Evolutionary conservation across 1,140 invertebrate genomes (phyloP), one percentile per base, ranked within the genome.

Genomic region (Heliconius melpomene): DNA sequence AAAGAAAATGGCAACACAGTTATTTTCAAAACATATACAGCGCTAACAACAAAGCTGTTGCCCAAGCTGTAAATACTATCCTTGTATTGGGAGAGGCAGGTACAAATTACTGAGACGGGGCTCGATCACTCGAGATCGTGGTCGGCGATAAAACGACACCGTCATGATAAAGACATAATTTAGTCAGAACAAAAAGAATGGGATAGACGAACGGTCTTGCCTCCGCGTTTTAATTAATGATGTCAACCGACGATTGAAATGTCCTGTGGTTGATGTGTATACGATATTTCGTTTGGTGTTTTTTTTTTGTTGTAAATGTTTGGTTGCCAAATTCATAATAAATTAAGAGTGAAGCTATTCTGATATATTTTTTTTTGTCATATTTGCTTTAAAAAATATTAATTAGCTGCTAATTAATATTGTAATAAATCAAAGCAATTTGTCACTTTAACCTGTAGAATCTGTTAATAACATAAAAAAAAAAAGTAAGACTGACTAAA

Each of bases 151-250:
- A 87, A 78, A 72, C 83, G 80, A 84, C 83, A 85, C 80, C 85
- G 88, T 89, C 90, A 86, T 85, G 87, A 93, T 94, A 89, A 92
- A 94, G 92, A 94, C 92, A 94, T 92, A 90, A 94, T 93, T 94
- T 92, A 93, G 91, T 91, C 90, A 90, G 84, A 87, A 90, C 88
- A 93, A 92, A 91, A 91, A 91, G 87, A 86, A 86, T 79, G 77
- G 83, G 82, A 87, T 91, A 91, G 90, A 92, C 89, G 87, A 90
- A 93, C 90, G 91, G 91, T 89, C 88, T 85, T 81, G 84, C 83
- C 85, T 87, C 83, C 81, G 85, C 83, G 74, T 90, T 90, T 92
- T 92, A 94, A 94, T 93, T 94, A 90, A 89, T 85, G 85, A 87
- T 84, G 83, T 80, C 84, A 85, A 86, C 82, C 83, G 74, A 82